phyloP scores from a whole-genome alignment of 2,888 invertebrate genomes.

The Leucania comma region DNA sequence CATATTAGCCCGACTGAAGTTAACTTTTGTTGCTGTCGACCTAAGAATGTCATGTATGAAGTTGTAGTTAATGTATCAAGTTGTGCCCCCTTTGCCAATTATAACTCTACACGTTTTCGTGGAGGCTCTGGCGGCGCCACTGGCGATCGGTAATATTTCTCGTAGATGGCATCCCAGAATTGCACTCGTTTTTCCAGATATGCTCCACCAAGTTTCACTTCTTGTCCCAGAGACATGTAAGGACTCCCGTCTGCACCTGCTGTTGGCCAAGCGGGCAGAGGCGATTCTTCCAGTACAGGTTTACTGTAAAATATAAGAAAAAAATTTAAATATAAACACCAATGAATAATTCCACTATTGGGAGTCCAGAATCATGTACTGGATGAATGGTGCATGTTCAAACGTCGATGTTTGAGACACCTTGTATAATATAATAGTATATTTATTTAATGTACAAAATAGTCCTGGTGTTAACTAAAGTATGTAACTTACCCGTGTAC shows the following conservation, averaged over 20 bases:
- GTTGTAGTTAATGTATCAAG: neutral
- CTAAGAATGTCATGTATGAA: neutral
- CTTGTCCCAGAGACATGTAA: constrained; percentile 69
- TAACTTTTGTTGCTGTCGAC: too few species aligned
- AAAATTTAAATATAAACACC: too few species aligned
- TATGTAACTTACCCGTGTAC: constrained; percentile 64
- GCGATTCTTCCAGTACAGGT: constrained; percentile 67
- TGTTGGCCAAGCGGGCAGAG: constrained; percentile 69
- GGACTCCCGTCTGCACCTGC: constrained; percentile 64
- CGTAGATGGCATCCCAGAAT: constrained; percentile 75
- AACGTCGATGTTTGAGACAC: too few species aligned
- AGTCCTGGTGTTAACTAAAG: too few species aligned
- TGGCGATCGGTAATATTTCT: constrained; percentile 68
- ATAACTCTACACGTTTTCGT: constrained; percentile 28
- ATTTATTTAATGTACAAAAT: too few species aligned
- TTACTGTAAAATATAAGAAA: constrained; percentile 61
- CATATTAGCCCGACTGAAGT: too few species aligned
- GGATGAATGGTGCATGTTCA: too few species aligned
- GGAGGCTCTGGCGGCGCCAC: constrained; percentile 64
- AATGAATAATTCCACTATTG: too few species aligned
- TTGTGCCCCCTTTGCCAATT: neutral
- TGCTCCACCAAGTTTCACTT: constrained; percentile 61
- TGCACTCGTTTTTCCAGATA: constrained; percentile 62
- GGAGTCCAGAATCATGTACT: too few species aligned
- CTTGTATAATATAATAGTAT: too few species aligned